A percentile compares a stretch with the other conserved stretches of the same genome.
phyloP scores from a whole-genome alignment of 53 echinoderm and acorn worm genomes.

The Actinopyga echinites region DNA sequence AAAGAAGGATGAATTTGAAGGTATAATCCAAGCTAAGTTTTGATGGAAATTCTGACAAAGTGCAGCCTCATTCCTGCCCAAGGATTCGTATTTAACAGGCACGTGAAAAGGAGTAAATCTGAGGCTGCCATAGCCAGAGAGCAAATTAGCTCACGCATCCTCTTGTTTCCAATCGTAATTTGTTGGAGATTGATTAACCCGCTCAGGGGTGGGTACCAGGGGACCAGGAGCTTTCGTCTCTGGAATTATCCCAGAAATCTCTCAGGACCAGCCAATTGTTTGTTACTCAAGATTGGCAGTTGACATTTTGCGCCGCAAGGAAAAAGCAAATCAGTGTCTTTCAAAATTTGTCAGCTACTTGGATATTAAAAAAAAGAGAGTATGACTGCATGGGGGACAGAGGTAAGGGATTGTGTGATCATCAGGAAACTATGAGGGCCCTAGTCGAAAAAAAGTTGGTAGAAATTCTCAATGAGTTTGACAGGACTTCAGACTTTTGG shows the following conservation, averaged over 20 bases:
- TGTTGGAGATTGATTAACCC: conserved; percentile 13
- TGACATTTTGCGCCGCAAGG: conserved; percentile 35
- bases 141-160: neutral
- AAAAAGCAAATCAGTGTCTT: conserved; percentile 21
- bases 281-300: conserved; percentile 5
- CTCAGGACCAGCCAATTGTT: neutral
- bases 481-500: no score
- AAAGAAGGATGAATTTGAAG: no score
- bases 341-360: conserved; percentile 20
- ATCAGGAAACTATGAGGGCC: no score
- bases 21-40: no score
- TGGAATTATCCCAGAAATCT: neutral
- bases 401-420: no score
- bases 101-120: neutral
- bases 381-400: no score
- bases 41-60: no score
- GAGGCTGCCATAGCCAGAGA: neutral
- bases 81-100: no score
- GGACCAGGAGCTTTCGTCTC: neutral
- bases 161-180: conserved; percentile 18
- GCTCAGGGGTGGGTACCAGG: conserved; percentile 23
- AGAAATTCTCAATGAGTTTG: no score
- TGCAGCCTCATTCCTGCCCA: no score
- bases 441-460: no score
- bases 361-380: no score